Percentiles rank a stretch among this genome's conserved stretches.
Evolutionary conservation across 2,113 vertebrate genomes (phyloP).

Genomic region (Penelope pileata): DNA sequence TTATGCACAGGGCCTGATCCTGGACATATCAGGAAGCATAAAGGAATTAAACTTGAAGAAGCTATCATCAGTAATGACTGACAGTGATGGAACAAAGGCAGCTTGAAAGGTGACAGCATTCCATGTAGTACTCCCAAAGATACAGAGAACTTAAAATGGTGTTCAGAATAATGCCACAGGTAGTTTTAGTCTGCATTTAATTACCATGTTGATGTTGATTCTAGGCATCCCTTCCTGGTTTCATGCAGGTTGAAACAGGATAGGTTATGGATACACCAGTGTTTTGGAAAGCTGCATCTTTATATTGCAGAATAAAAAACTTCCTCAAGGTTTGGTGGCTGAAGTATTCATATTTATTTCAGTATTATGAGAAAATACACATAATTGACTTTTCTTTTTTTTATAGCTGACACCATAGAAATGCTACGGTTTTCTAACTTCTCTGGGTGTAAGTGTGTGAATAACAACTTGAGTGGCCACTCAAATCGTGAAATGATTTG

Average conservation of each 20-base stretch:
- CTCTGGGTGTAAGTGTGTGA: not conserved
- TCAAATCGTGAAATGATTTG: not conserved
- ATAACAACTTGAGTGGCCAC: not conserved
- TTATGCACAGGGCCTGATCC: too few species aligned
- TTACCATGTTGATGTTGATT: not conserved
- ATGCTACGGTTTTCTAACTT: not conserved
- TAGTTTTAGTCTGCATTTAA: not conserved
- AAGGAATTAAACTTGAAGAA: not conserved
- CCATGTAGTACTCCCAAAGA: not conserved
- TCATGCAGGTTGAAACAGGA: not conserved
- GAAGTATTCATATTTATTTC: not conserved
- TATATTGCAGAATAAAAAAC: not conserved
- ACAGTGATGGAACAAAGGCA: not conserved
- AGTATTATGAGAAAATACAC: not conserved
- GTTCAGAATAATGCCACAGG: not conserved
- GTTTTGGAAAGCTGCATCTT: not conserved
- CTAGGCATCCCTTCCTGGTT: not conserved
- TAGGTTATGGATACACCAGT: not conserved
- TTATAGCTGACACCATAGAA: not conserved
- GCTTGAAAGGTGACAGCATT: not conserved
- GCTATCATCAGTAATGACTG: not conserved
- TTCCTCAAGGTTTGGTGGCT: not conserved
- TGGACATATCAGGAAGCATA: not conserved
- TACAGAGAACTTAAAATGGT: not conserved
- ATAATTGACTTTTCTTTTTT: not conserved